phyloP scores from a whole-genome alignment of 1,140 invertebrate species.

The Tetramorium parvispinum region DNA sequence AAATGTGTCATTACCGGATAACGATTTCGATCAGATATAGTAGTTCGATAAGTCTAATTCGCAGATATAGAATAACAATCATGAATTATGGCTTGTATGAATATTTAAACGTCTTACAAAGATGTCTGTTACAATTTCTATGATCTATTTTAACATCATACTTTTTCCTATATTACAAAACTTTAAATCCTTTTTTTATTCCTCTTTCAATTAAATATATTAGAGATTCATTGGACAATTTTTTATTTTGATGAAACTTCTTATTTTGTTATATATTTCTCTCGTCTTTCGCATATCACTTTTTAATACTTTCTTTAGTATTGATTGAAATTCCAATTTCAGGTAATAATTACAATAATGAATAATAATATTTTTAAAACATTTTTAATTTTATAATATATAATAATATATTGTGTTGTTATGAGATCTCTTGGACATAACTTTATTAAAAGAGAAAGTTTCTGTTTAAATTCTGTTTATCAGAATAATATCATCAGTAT shows the following conservation, averaged over 20 bases:
- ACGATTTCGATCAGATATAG: constrained; percentile 15
- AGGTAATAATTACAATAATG: neutral
- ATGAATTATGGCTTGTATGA: neutral
- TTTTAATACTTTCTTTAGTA: neutral
- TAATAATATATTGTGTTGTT: neutral
- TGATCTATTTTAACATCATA: neutral
- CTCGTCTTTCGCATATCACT: neutral
- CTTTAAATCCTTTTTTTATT: neutral
- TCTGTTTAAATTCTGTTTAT: neutral
- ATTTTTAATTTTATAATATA: neutral
- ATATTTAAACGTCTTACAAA: neutral
- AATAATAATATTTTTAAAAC: neutral
- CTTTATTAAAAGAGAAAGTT: neutral
- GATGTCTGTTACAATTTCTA: neutral
- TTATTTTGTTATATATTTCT: neutral
- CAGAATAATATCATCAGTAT: neutral
- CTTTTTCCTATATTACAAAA: neutral
- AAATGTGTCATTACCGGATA: neutral
- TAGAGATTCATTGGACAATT: neutral
- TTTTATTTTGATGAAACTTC: neutral
- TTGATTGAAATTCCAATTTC: neutral
- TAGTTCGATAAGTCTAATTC: neutral
- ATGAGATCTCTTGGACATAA: neutral
- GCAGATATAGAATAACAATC: neutral
- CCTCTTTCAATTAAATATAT: neutral